A percentile compares a stretch with the other conserved stretches of the same genome.
Evolutionary conservation across 2,888 invertebrate species (phyloP).

Genomic region (Mactromeris polynyma): DNA sequence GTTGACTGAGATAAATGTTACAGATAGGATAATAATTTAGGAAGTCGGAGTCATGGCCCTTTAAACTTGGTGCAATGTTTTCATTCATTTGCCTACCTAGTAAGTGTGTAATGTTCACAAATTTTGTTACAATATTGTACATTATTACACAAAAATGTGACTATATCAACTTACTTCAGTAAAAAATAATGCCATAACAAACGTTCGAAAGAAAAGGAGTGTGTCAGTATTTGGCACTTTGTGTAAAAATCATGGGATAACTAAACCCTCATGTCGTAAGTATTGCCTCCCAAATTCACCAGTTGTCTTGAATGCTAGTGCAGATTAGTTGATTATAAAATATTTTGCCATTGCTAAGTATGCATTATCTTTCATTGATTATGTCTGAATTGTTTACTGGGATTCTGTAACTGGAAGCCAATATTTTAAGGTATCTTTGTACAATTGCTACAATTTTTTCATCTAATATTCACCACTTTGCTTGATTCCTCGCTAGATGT

Average conservation of each 20-base stretch:
- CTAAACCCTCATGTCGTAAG: constrained; percentile 23
- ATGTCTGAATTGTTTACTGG: not conserved
- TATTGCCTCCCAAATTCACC: not conserved
- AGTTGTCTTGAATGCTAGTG: not conserved
- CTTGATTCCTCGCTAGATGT: not conserved
- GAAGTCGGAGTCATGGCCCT: not conserved
- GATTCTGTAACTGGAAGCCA: not conserved
- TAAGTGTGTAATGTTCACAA: not conserved
- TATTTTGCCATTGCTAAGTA: constrained; percentile 9
- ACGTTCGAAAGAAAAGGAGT: constrained; percentile 33
- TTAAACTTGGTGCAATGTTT: not conserved
- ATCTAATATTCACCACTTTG: constrained; percentile 1
- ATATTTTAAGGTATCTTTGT: not conserved
- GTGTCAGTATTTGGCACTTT: not conserved
- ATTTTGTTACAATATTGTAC: not conserved
- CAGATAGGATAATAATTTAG: not conserved
- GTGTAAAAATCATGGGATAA: constrained; percentile 29
- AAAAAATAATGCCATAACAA: not conserved
- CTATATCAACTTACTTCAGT: not conserved
- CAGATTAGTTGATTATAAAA: not conserved
- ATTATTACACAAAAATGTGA: not conserved
- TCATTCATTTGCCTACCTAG: not conserved
- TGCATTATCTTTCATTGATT: not conserved
- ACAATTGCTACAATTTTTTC: not conserved
- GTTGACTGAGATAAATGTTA: too few relatives aligned